phyloP scores from a whole-genome alignment of 2,888 invertebrate genomes.

The Disparrhopalites patrizii region DNA sequence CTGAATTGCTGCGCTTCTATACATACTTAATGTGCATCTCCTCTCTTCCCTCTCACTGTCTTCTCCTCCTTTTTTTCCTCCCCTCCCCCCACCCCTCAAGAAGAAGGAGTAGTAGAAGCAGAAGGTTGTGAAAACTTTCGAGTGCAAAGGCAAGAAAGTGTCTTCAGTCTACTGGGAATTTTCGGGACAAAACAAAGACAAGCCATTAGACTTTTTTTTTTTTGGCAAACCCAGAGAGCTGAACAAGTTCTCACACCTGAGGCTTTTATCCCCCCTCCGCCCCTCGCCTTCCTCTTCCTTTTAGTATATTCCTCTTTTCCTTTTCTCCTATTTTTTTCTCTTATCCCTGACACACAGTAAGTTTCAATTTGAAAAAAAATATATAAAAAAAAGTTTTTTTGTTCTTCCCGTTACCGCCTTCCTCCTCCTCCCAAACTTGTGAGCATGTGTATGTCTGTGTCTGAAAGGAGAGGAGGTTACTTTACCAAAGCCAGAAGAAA shows the following conservation, averaged over 20 bases:
- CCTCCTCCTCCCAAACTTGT: background rate
- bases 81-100: too few relatives aligned
- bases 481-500: too few relatives aligned
- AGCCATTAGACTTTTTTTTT: slow-evolving; percentile 20
- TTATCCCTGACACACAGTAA: background rate
- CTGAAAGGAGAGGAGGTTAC: too few relatives aligned
- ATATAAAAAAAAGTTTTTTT: too few relatives aligned
- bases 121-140: too few relatives aligned
- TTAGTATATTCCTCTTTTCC: too few relatives aligned
- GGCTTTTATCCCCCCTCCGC: background rate
- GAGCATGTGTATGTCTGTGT: background rate
- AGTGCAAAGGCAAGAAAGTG: slow-evolving; percentile 11
- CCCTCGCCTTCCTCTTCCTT: too few relatives aligned
- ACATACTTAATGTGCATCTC: too few relatives aligned
- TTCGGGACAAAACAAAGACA: slow-evolving; percentile 24
- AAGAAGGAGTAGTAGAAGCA: too few relatives aligned
- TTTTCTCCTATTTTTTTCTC: background rate
- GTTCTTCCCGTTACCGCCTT: slow-evolving; percentile 9
- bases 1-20: too few relatives aligned
- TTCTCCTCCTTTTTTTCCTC: too few relatives aligned
- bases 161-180: slow-evolving; percentile 22
- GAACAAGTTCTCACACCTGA: slow-evolving; percentile 25
- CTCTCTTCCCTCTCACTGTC: too few relatives aligned
- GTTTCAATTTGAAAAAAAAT: slow-evolving; percentile 9
- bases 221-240: background rate